phyloP scores from a whole-genome alignment of 2,113 vertebrate genomes.

The Ornithorhynchus anatinus region DNA sequence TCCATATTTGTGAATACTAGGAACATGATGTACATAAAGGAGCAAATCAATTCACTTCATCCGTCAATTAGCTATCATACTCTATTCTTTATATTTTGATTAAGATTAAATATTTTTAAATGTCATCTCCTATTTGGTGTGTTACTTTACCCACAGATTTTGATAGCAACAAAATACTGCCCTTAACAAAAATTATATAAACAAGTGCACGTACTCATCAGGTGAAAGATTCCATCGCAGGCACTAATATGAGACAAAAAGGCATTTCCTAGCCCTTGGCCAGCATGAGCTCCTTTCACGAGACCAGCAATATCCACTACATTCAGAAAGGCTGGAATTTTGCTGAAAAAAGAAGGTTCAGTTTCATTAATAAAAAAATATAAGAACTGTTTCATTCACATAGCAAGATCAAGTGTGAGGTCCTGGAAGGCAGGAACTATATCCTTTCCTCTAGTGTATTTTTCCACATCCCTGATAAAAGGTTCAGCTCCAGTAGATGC shows the following conservation, averaged over 20 bases:
- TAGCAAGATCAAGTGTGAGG: not conserved
- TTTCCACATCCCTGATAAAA: no score
- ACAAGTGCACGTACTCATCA: constrained; percentile 86
- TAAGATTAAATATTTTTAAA: no score
- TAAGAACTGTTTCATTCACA: not conserved
- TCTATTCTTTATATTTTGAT: no score
- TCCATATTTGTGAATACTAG: no score
- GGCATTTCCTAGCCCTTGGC: constrained; percentile 95
- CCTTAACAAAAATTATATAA: constrained; percentile 30
- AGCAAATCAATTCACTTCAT: no score
- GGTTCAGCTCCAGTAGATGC: no score
- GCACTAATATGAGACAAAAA: constrained; percentile 98
- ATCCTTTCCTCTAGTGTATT: not conserved
- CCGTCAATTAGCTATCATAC: no score
- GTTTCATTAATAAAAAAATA: constrained; percentile 35
- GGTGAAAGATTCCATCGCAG: constrained; percentile 96
- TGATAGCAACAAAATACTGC: not conserved
- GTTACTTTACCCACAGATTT: no score
- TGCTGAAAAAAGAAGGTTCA: constrained; percentile 78
- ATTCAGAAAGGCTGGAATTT: constrained; percentile 96
- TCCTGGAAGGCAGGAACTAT: not conserved
- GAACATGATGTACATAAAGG: no score
- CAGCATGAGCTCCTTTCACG: constrained; percentile 94
- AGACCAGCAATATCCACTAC: constrained; percentile 98
- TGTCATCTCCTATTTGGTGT: no score